Evolutionary conservation across 23 tunicate genomes (phyloP).

Genomic region (Diplosoma virens): DNA sequence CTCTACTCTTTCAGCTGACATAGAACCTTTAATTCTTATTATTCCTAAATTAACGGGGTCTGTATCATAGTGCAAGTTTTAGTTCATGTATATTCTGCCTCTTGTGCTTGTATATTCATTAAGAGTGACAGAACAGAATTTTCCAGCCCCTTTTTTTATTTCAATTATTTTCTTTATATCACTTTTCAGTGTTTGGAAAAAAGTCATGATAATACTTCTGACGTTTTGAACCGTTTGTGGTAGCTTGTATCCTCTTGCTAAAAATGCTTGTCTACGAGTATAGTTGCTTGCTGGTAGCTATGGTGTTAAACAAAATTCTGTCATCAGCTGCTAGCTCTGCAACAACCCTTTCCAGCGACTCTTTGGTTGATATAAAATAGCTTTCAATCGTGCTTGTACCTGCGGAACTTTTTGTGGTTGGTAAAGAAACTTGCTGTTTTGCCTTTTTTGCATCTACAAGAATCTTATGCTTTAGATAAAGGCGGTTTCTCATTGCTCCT

Average conservation of each 20-base stretch:
- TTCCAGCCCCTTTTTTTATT: slow-evolving; percentile 37
- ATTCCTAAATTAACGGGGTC: slow-evolving; percentile 44
- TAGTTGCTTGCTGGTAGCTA: slow-evolving; percentile 54
- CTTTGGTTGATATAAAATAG: slow-evolving; percentile 31
- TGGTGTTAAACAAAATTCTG: slow-evolving; percentile 46
- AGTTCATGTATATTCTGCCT: slow-evolving; percentile 53
- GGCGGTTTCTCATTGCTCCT: slow-evolving; percentile 61
- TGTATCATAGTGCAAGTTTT: slow-evolving; percentile 48
- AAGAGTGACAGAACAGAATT: slow-evolving; percentile 51
- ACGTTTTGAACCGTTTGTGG: slow-evolving; percentile 61
- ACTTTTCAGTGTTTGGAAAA: slow-evolving; percentile 54
- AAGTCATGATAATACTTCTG: slow-evolving; percentile 43
- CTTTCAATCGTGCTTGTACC: too few species aligned
- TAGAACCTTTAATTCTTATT: slow-evolving; percentile 30
- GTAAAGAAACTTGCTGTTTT: too few species aligned
- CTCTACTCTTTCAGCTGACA: slow-evolving; percentile 48
- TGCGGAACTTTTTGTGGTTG: too few species aligned
- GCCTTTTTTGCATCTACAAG: slow-evolving; percentile 27
- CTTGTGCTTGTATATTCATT: slow-evolving; percentile 49
- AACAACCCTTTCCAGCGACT: slow-evolving; percentile 58
- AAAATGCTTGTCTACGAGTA: slow-evolving; percentile 61
- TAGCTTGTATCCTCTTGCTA: slow-evolving; percentile 52
- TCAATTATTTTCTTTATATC: slow-evolving; percentile 38
- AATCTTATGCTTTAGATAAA: slow-evolving; percentile 50
- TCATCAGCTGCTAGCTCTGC: slow-evolving; percentile 60